Percentiles rank a stretch among this genome's conserved stretches.
Conservation (phyloP, 2,888 invertebrate species). For the Agelastica alni region DNA sequence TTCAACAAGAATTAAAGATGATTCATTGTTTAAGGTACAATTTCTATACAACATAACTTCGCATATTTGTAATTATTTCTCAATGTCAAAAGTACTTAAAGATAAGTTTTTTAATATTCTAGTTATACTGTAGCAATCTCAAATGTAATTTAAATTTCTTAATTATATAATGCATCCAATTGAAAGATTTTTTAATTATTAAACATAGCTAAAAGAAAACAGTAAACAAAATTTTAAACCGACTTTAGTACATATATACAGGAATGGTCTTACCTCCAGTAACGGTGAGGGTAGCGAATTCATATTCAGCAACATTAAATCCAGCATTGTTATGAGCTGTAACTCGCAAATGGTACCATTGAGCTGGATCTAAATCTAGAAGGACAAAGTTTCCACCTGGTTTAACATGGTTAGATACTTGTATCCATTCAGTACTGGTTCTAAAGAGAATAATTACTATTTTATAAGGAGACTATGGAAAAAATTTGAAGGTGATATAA, state of each 20-base stretch:
- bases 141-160: too few relatives aligned
- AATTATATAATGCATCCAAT: constrained; percentile 4
- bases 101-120: too few relatives aligned
- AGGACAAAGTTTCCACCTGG: constrained; percentile 90
- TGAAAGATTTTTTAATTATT: constrained; percentile 7
- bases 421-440: constrained; percentile 88
- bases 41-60: too few relatives aligned
- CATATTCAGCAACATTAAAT: constrained; percentile 92
- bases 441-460: too few relatives aligned
- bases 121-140: too few relatives aligned
- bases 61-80: too few relatives aligned
- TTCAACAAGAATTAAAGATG: too few relatives aligned
- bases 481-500: too few relatives aligned
- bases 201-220: constrained; percentile 11
- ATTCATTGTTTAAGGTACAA: too few relatives aligned
- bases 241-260: constrained; percentile 38
- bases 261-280: constrained; percentile 78
- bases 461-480: too few relatives aligned
- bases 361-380: constrained; percentile 88
- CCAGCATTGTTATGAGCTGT: constrained; percentile 96
- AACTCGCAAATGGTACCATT: constrained; percentile 90
- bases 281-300: constrained; percentile 91
- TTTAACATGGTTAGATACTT: constrained; percentile 91
- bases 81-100: too few relatives aligned
- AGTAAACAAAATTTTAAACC: constrained; percentile 16